These are phyloP conservation scores for Cassiopea xamachana DNA, from an alignment of 30 jellyfish, hydroid and myxozoan genomes.

Conservation along the genomic window DNA sequence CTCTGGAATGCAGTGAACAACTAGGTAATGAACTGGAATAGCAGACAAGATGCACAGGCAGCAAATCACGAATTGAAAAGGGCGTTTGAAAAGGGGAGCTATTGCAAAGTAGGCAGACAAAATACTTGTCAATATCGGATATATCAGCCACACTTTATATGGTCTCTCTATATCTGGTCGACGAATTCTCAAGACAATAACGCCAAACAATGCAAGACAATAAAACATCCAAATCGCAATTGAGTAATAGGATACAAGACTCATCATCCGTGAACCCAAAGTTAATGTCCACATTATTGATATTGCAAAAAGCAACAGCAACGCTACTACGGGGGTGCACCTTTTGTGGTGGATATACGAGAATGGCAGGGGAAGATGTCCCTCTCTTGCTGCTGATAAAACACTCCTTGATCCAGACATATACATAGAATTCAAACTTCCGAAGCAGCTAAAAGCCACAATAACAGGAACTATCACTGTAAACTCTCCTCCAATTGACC, in stretches of 20 bases:
- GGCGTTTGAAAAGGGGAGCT: not conserved
- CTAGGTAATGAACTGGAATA: not conserved
- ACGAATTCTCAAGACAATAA: not conserved
- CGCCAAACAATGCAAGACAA: not conserved
- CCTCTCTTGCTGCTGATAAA: slow-evolving; percentile 32
- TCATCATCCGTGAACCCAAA: not conserved
- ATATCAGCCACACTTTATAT: not conserved
- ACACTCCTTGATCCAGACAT: not conserved
- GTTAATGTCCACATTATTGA: not conserved
- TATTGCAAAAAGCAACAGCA: not conserved
- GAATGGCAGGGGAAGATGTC: slow-evolving; percentile 8
- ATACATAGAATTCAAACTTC: not conserved
- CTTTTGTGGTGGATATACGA: not conserved
- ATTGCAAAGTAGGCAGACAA: not conserved
- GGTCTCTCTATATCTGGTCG: slow-evolving; percentile 21
- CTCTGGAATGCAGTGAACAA: not conserved
- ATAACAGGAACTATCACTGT: not conserved
- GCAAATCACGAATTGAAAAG: not conserved
- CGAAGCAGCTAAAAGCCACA: slow-evolving; percentile 10
- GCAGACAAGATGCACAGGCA: not conserved
- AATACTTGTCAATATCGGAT: not conserved
- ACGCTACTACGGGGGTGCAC: not conserved
- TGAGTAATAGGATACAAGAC: not conserved
- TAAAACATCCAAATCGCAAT: slow-evolving; percentile 1
- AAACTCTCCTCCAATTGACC: not conserved